Base-by-base conservation (phyloP, 2,888 invertebrate species). In the Callyntrura guangdongensis region DNA sequence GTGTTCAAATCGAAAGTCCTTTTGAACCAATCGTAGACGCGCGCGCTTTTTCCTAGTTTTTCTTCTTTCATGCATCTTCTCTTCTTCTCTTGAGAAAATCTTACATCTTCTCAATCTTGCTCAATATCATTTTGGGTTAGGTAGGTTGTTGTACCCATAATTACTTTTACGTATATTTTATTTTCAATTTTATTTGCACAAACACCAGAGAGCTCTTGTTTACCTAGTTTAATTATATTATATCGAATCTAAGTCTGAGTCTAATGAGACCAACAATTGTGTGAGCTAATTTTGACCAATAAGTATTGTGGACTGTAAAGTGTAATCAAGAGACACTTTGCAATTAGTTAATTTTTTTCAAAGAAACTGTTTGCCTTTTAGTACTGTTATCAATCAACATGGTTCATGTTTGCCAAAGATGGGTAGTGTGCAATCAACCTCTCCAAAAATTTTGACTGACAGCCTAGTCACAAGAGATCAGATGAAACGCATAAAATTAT, bases 371-470 rank as follows among this genome's bases (percentile, higher is more conserved):
- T 36, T 77, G n/a, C 25, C 77, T 77, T 53, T 77, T 77, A 69
- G 11, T 27, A 61, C 20, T 4, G 17, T 61, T 61, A 61, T 17
- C 61, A 20, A 36, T 17, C 25, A 64, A 6, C 17, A 69, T 69
- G 27, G 27, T 27, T 36, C 17, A 72, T 17, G 9, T 36, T 47
- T 11, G 11, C 36, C 25, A 22, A 59, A 81, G 14, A 59, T 25
- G 59, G 27, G n/a, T 17, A 59, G 22, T 20, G 20, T n/a, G n/a
- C 45, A 82, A 82, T 82, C 61, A 82, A 82, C 22, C 53, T 61
- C 61, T 82, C 82, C 45, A 81, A 59, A 69, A 82, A 82, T 17
- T 53, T 82, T 61, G 64, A 64, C 36, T 47, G 61, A 82, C 61
- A 20, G 56, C 27, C n/a, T 17, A 6, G 8, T 72, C 72, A 8